A percentile compares a stretch with the other conserved stretches of the same genome.
Conservation (phyloP, 1,140 invertebrate genomes). For the Periplaneta americana region DNA sequence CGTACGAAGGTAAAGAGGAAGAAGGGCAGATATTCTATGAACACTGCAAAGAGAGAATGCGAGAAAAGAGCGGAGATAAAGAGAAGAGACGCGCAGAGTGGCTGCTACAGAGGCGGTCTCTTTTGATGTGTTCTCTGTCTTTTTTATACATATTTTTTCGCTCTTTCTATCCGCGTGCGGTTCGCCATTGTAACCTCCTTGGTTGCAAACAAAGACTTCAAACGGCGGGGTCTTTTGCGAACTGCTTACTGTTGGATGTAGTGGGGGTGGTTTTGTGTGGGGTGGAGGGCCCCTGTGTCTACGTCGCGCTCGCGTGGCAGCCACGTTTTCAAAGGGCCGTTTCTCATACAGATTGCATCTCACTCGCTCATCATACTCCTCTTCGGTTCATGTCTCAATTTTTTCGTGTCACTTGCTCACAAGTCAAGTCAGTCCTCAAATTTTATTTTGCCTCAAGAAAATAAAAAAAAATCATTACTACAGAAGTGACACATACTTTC, state of each 20-base stretch:
- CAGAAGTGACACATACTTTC: no score
- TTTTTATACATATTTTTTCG: neutral
- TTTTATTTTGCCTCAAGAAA: no score
- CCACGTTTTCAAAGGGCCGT: neutral
- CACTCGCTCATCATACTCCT: neutral
- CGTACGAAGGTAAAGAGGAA: neutral
- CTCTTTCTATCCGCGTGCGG: slow-evolving; percentile 3
- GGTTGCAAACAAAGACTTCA: slow-evolving; percentile 16
- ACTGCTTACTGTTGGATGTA: neutral
- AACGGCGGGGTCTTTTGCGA: neutral
- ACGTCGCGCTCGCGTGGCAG: neutral
- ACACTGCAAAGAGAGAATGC: neutral
- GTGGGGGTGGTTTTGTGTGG: neutral
- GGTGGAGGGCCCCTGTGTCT: neutral
- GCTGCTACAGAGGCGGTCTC: neutral
- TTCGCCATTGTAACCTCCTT: slow-evolving; percentile 16
- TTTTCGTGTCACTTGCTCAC: neutral
- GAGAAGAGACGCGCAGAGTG: neutral
- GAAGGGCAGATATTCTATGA: neutral
- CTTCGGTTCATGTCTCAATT: neutral
- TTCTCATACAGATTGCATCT: neutral
- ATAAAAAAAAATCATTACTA: no score
- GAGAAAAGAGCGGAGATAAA: neutral
- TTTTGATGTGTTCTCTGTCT: slow-evolving; percentile 3
- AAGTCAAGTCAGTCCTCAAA: no score